Evolutionary conservation across 2,113 vertebrate species (phyloP), one percentile per base, ranked within the genome.

Genomic region (Orthochromis malagaraziensis): DNA sequence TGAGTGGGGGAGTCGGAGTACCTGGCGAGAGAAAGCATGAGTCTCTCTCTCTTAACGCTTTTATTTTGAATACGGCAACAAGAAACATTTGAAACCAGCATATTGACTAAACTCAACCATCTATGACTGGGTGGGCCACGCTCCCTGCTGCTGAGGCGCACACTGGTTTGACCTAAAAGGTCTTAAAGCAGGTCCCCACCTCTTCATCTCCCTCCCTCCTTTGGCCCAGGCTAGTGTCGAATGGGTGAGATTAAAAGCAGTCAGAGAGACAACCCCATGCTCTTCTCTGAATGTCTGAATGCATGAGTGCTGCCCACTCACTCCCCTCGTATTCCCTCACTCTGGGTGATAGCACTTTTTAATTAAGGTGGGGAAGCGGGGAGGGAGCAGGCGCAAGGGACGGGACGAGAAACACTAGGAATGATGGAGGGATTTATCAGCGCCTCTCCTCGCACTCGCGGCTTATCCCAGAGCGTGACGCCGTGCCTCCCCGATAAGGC

Each of bases 281-380:
- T 91, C 85, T 81, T 88, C 94, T 90, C 92, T 95, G 95, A 95
- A 95, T 95, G 95, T 90, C 92, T 95, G 94, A 95, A 95, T 95
- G 95, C 91, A 95, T 93, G 90, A 87, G 90, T 60, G 92, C 93
- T 81, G 92, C 90, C 92, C 91, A 84, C 89, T 89, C 88, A 87
- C 88, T 91, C 89, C 87, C 79, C 90, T 92, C 92, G 86, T 91
- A 92, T 95, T 95, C 95, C 93, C 92, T 93, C 93, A 93, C 93
- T 94, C 91, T 84, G 94, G 94, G 94, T 94, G 93, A 96, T 95
- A 95, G 95, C 95, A 92, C 93, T 96, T 96, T 96, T 96, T 96
- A 96, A 96, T 96, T 96, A 96, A 96, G 94, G 94, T 94, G 93
- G 83, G 85, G 82, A 77, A 79, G 65, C 77, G 29, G 63, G 58